A percentile compares a stretch with the other conserved stretches of the same genome.
phyloP scores from a whole-genome alignment of 2,797 vertebrate species.

The Ctenochaetus hawaiiensis region DNA sequence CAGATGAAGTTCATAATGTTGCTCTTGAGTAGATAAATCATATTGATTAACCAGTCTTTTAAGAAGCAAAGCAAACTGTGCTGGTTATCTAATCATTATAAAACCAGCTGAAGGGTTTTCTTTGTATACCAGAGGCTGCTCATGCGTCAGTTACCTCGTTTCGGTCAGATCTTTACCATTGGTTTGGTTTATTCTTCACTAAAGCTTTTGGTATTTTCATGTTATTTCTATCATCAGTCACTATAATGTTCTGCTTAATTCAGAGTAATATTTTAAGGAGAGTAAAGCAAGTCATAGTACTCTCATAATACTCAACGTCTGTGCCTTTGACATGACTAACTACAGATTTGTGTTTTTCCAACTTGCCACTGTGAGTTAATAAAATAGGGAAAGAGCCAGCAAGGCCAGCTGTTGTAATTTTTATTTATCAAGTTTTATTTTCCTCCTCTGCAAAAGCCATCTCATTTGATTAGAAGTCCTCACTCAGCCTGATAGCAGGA shows the following conservation, averaged over 20 bases:
- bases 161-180: neutral
- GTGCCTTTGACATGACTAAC: neutral
- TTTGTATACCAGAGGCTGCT: neutral
- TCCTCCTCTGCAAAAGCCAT: neutral
- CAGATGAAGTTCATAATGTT: too few species aligned
- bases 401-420: neutral
- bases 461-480: conserved; percentile 22
- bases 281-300: neutral
- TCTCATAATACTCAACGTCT: neutral
- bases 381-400: neutral
- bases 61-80: too few species aligned
- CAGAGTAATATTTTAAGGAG: neutral
- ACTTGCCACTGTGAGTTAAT: too few species aligned
- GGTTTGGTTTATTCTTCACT: neutral
- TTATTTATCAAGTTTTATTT: conserved; percentile 14
- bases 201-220: neutral
- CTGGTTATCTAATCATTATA: neutral
- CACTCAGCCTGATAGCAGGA: conserved; percentile 51
- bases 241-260: neutral
- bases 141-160: too few species aligned
- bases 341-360: too few species aligned
- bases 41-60: too few species aligned
- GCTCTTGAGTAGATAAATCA: too few species aligned
- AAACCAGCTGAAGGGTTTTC: neutral
- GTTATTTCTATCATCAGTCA: neutral